phyloP scores from a whole-genome alignment of 2,888 invertebrate species.

The Ochropleura leucogaster region DNA sequence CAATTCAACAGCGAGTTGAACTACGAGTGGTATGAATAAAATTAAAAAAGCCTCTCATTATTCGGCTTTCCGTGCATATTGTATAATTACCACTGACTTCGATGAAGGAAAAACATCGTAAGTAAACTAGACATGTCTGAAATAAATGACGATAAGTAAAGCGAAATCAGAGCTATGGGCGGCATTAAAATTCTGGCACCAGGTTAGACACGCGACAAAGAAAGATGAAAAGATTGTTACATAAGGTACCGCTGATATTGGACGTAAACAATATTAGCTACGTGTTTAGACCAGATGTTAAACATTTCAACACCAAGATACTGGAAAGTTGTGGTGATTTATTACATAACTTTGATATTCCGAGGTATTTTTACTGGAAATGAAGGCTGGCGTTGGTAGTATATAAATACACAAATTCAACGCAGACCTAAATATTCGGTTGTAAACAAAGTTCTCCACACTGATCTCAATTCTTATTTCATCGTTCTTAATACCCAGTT shows the following conservation, averaged over 20 bases:
- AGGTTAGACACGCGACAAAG: no score
- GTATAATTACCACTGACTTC: no score
- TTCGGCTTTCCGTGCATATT: no score
- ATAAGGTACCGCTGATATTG: neutral
- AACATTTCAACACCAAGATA: slow-evolving; percentile 3
- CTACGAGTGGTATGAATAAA: no score
- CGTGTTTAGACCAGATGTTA: neutral
- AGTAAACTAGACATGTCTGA: no score
- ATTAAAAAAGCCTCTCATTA: no score
- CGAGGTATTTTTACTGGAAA: slow-evolving; percentile 26
- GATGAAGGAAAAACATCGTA: no score
- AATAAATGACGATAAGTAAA: no score
- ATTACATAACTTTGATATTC: slow-evolving; percentile 27
- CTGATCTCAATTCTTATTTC: slow-evolving; percentile 42
- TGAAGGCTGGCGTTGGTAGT: slow-evolving; percentile 24
- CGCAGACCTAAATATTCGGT: slow-evolving; percentile 46
- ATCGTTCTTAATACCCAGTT: slow-evolving; percentile 31
- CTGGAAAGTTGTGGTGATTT: slow-evolving; percentile 17
- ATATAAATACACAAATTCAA: slow-evolving; percentile 43
- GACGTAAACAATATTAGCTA: neutral
- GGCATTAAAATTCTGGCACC: no score
- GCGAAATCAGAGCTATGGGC: no score
- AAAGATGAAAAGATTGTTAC: neutral
- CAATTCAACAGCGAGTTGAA: no score
- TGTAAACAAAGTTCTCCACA: slow-evolving; percentile 50